Base-by-base conservation (phyloP, 2,888 invertebrate species). In the Drosophila kuntzei region DNA sequence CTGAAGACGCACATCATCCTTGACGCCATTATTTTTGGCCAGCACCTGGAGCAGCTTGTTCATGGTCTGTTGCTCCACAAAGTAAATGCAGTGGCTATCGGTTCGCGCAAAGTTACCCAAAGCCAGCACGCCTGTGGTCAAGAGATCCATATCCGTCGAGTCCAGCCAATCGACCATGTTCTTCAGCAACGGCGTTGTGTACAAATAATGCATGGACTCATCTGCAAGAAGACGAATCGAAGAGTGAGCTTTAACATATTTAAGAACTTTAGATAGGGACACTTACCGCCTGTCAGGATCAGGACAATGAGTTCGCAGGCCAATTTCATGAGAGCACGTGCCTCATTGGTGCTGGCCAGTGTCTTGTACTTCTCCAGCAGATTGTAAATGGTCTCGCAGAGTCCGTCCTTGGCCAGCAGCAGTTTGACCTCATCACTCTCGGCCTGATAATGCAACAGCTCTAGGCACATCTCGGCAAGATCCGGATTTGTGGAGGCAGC, bases 51-150 rank as follows among this genome's bases (percentile, higher is more conserved):
- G 93, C 64, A 95, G 91, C 87, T 95, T 95, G 83, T 95, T 95
- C 89, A 95, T 95, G 49, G 97, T 94, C 29, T 96, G 95, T 79
- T 95, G 94, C 57, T 95, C 94, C 83, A 97, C 97, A 95, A 98
- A 96, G 70, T 95, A 94, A 50, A 95, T 94, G 90, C 98, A 98
- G 90, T 97, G 96, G 39, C 94, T 94, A 90, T 98, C 98, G 76
- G 96, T 96, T 43, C 98, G 93, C 0, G 98, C 98, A 92, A 98
- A 98, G 93, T 98, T 98, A 1, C 97, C 98, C 76, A 98, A 94
- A 0, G 97, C 97, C 71, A 98, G 93, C 3, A 97, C 95, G 0
- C 96, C 97, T 0, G 97, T 96, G n/a, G 95, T 95, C 86, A 96
- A 93, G 20, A 98, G 93, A 90, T 96, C 96, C 70, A 95, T 94